These are phyloP conservation scores for Aptenodytes patagonicus DNA, from an alignment of 2,113 vertebrate genomes.

Conservation along the genomic window DNA sequence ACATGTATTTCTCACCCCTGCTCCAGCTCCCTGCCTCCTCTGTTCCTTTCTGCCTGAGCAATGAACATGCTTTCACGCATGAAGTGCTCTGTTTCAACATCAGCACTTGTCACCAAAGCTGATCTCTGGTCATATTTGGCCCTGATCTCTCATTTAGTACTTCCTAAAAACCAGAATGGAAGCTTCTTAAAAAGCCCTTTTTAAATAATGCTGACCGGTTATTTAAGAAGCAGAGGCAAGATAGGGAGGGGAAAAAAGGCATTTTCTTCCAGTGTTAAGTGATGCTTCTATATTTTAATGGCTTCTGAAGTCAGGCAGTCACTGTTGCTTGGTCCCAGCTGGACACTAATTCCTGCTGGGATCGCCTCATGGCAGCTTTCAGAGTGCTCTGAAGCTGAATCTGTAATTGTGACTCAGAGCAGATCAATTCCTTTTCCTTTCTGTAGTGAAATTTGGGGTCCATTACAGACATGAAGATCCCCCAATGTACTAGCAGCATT, in stretches of 20 bases:
- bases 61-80: background rate
- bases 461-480: background rate
- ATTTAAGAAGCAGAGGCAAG: conserved; percentile 23
- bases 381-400: conserved; percentile 17
- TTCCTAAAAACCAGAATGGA: background rate
- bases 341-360: conserved; percentile 24
- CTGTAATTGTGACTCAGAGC: conserved; percentile 23
- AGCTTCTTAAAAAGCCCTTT: background rate
- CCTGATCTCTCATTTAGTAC: background rate
- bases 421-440: background rate
- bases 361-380: background rate
- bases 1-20: background rate
- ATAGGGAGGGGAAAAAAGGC: background rate
- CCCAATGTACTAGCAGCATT: background rate
- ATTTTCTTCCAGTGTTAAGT: conserved; percentile 27
- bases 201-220: background rate
- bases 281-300: conserved; percentile 37
- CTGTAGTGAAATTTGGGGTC: conserved; percentile 5
- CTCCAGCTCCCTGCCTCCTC: background rate
- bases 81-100: background rate
- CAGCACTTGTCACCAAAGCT: background rate
- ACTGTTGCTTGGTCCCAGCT: conserved; percentile 21
- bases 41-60: background rate
- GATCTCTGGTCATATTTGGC: background rate
- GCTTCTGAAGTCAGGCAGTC: conserved; percentile 28